These are phyloP conservation scores for Erannis defoliaria DNA, from an alignment of 2,888 invertebrate species.

Conservation along the genomic window DNA sequence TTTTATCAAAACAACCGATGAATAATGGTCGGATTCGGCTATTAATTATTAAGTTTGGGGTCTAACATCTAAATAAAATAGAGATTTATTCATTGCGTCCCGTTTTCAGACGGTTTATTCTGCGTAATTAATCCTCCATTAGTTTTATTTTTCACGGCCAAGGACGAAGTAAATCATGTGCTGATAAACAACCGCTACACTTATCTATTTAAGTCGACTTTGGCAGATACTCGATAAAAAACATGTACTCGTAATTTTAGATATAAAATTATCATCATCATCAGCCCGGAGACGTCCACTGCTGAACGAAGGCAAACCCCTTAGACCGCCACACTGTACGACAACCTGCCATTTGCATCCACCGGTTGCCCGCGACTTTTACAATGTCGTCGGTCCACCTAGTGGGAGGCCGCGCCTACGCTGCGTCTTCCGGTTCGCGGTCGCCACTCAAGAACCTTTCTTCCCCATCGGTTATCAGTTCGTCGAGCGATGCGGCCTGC, in stretches of 20 bases:
- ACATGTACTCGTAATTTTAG: neutral
- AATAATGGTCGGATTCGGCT: conserved; percentile 18
- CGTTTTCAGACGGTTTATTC: conserved; percentile 3
- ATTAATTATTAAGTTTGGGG: conserved; percentile 24
- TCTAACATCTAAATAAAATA: conserved; percentile 18
- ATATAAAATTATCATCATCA: neutral
- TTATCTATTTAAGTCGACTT: neutral
- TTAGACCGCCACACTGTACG: no score
- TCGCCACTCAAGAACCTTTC: no score
- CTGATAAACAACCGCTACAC: neutral
- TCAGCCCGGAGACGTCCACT: no score
- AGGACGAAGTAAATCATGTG: conserved; percentile 1
- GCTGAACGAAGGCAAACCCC: no score
- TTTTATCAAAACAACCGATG: conserved; percentile 16
- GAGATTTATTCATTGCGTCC: conserved; percentile 14
- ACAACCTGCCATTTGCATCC: no score
- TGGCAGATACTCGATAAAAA: neutral
- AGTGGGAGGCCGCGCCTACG: no score
- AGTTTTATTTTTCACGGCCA: conserved; percentile 13
- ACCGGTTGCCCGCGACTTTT: no score
- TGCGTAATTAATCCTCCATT: conserved; percentile 5
- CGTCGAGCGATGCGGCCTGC: no score
- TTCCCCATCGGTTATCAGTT: no score
- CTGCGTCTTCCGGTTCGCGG: no score
- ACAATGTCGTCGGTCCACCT: no score